Evolutionary conservation across 2,797 vertebrate species (phyloP), one percentile per base, ranked within the genome.

Genomic region (Ataeniobius toweri): DNA sequence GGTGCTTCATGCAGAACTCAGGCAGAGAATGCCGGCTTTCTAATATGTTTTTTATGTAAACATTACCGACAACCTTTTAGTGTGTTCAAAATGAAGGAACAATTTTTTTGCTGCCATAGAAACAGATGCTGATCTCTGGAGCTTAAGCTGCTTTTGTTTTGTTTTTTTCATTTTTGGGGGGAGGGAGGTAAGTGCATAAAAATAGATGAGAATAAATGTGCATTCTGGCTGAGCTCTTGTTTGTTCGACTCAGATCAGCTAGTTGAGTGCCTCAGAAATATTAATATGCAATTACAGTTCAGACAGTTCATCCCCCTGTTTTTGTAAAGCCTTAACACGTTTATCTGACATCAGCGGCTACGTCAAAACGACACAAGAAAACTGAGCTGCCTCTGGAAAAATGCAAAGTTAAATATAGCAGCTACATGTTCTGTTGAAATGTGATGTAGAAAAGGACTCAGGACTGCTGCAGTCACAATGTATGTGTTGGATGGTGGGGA

Each of bases 21-120:
- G 75, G 69, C 72, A 26, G 24, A 71, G 26, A 68, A 61, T 51
- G 14, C 56, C 24, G 28, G 28, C 56, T 44, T 76, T 31, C 59
- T 53, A 6, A 31, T 79, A n/a, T 67, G 56, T 70, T 73, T 56
- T 84, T 79, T 71, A 70, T 71, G 22, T 59, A 53, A 80, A 73
- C 68, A 80, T 65, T 71, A 78, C 51, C 72, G 74, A 79, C 53
- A 63, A 12, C n/a, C 48, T 53, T 55, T 84, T 24, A 75, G 55
- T 78, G 76, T 7, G 1, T 72, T 51, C 78, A 48, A 78, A 72
- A 76, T 75, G 85, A 83, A 81, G 73, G 75, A 39, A 44, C 73
- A 75, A 77, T 44, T 85, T 86, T 79, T 55, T 18, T 65, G 82
- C 91, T 87, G 67, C 86, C 80, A 84, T 90, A 73, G 89, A 16